Evolutionary conservation across 2,113 vertebrate species (phyloP), one percentile per base, ranked within the genome.

Genomic region (Naja naja): DNA sequence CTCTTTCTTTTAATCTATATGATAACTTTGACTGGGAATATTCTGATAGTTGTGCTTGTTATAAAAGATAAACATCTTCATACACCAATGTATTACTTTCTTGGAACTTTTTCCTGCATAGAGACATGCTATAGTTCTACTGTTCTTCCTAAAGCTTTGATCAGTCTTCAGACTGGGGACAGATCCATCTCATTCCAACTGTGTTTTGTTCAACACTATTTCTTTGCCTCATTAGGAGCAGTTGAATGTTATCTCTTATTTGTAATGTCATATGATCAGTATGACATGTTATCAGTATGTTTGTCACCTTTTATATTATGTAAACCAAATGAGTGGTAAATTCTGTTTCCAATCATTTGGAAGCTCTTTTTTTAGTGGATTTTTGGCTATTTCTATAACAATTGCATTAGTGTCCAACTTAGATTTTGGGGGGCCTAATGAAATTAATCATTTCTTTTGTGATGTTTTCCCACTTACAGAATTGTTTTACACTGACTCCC

Each of bases 191-290:
- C 47, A 6, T 91, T 91, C 39, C 45, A 58, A 4, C 34, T 87
- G 25, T 91, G 90, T 30, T 58, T 86, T 88, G 34, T 88, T 25
- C 87, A 87, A 69, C 87, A 88, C 55, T 88, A 88, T 53, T 92
- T 88, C 34, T 92, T 74, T 92, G 91, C 58, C 94, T 95, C 91
- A 95, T 45, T 97, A 45, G 96, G 91, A 52, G 95, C 95, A 52
- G 93, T 93, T 30, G 96, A 97, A n/a, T 45, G 96, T 10, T 96
- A 95, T 1, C 69, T 97, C 12, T 94, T 97, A 8, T 95, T 30
- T 34, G 64, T 69, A 69, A 69, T 69, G 64, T 34, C 64, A 69
- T 69, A 69, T 2, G 64, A 69, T 25, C 90, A 89, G 89, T 96
- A 95, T 34, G n/a, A n/a, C n/a, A n/a, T n/a, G n/a, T n/a, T n/a